phyloP scores from a whole-genome alignment of 53 echinoderm and acorn worm species.

The Henricia sp. region DNA sequence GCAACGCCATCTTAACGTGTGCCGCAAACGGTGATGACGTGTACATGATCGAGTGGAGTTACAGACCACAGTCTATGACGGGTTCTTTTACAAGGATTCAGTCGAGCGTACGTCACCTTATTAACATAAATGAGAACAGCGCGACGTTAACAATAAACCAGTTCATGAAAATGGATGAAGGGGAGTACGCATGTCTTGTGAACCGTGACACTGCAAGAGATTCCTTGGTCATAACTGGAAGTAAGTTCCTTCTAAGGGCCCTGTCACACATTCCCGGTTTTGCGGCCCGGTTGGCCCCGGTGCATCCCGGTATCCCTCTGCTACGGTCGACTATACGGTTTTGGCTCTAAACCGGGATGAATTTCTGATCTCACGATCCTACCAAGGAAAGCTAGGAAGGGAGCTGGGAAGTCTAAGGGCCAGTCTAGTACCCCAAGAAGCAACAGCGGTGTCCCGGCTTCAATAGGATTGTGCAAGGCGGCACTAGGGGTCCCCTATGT shows the following conservation, averaged over 20 bases:
- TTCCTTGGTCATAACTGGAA: not conserved
- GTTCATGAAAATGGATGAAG: slow-evolving; percentile 9
- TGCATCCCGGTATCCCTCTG: no score
- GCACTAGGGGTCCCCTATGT: no score
- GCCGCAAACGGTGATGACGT: slow-evolving; percentile 32
- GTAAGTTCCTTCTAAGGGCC: slow-evolving; percentile 25
- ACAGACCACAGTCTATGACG: not conserved
- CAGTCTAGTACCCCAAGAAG: no score
- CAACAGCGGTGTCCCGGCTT: no score
- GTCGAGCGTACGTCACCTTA: not conserved
- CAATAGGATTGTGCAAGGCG: no score
- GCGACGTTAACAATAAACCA: slow-evolving; percentile 37
- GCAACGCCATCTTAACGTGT: slow-evolving; percentile 32
- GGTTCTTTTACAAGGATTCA: not conserved
- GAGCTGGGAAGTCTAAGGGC: no score
- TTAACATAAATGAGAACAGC: not conserved
- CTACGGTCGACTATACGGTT: no score
- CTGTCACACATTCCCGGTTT: no score
- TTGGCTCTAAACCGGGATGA: no score
- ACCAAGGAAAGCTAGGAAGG: no score
- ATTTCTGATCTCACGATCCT: no score
- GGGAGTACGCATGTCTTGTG: slow-evolving; percentile 50
- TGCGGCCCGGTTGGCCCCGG: no score
- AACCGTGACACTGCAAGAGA: slow-evolving; percentile 55
- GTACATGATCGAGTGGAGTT: slow-evolving; percentile 38